Base-by-base conservation (phyloP, 2,113 vertebrate species). In the Calcarius ornatus region DNA sequence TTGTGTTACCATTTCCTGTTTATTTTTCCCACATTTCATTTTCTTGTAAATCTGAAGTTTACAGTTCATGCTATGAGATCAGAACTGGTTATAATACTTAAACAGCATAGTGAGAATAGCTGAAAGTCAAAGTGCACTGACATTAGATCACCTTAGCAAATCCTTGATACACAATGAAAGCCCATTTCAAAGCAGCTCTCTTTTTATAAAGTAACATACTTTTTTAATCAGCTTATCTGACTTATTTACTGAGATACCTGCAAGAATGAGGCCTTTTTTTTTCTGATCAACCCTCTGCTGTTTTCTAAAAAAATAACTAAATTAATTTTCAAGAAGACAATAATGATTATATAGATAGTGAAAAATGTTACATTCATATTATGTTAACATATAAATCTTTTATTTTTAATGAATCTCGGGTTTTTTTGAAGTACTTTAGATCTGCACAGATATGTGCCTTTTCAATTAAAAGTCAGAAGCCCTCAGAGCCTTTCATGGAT, bases 21-120 rank as follows among this genome's bases (percentile, higher is more conserved):
- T 94, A 69, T 90, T 90, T 92, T 92, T 76, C 81, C 68, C 54
- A 88, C 24, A 63, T 87, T 82, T 95, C 5, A 40, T 69, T 91
- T 94, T 30, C 63, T 63, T 83, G 40, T 93, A 88, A 88, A 70
- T 93, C 71, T 88, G 45, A 77, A 91, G 45, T 78, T 89, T 90
- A 59, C 20, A 63, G 27, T 64, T 94, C 30, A 30, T 65, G 23
- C 42, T 80, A 9, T 43, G 33, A 84, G 30, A 71, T 83, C 33
- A 91, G 45, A 90, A 91, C 38, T 61, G 23, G n/a, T 85, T 69
- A 9, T 63, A 68, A 33, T 42, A 69, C 17, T 70, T 73, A 80
- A 76, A 37, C 1, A 37, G 45, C 27, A 31, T 11, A 20, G 30
- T 61, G 21, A 65, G 27, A 72, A 47, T 33, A 92, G 66, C 33